Conservation (phyloP, 2,888 invertebrate genomes). For the Dusona sp. region DNA sequence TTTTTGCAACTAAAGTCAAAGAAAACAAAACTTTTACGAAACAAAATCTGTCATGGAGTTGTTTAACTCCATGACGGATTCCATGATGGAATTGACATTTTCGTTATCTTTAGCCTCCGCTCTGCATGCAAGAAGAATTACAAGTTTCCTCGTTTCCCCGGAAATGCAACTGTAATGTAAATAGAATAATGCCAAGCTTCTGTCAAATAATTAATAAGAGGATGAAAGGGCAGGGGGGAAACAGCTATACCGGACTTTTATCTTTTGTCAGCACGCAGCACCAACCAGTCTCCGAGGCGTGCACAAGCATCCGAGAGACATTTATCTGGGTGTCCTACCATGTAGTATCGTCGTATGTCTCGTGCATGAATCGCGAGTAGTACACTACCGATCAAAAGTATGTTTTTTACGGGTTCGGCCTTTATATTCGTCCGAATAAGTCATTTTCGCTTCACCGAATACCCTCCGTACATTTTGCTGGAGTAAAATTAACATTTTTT, state of each 20-base stretch:
- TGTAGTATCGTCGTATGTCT: neutral
- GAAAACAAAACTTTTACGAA: neutral
- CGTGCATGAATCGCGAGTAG: neutral
- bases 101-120: no score
- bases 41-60: no score
- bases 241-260: neutral
- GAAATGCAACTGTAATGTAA: neutral
- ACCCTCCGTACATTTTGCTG: no score
- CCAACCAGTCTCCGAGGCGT: neutral
- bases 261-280: neutral
- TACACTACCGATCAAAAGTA: neutral
- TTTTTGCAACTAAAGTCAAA: neutral
- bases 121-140: no score
- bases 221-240: neutral
- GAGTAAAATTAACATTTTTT: no score
- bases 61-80: no score
- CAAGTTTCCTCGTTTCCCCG: neutral
- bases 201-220: neutral
- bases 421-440: no score
- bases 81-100: no score
- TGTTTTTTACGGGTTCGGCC: neutral
- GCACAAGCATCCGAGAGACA: neutral
- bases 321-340: neutral
- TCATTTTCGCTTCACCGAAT: no score
- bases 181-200: neutral